Percentiles rank a stretch among this genome's conserved stretches.
These are phyloP conservation scores for Campylomormyrus numenius DNA, from an alignment of 2,113 vertebrate species.

Conservation along the genomic window DNA sequence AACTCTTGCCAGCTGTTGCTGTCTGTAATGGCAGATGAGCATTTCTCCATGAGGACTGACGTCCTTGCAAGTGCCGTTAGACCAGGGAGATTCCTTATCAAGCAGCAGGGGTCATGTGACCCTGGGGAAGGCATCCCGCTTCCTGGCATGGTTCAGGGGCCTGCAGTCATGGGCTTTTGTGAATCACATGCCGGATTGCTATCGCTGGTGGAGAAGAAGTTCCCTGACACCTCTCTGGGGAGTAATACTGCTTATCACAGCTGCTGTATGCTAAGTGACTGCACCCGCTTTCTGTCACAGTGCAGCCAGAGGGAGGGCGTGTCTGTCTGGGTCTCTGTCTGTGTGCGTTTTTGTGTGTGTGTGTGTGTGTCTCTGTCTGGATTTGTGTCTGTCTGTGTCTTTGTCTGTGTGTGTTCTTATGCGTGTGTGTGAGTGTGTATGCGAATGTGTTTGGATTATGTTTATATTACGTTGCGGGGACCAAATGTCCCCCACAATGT, in stretches of 20 bases:
- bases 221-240: neutral
- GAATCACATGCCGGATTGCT: neutral
- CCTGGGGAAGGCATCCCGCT: neutral
- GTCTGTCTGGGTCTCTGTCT: neutral
- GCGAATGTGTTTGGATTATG: neutral
- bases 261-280: slow-evolving; percentile 9
- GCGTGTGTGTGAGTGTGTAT: neutral
- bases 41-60: neutral
- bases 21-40: neutral
- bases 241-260: slow-evolving; percentile 17
- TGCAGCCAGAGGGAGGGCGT: neutral
- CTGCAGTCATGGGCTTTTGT: neutral
- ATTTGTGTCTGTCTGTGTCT: neutral
- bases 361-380: neutral
- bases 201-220: neutral
- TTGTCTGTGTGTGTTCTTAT: neutral
- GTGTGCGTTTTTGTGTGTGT: neutral
- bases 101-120: neutral
- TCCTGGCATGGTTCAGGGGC: neutral
- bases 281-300: slow-evolving; percentile 2
- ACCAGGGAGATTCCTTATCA: neutral
- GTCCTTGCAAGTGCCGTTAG: neutral
- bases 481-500: too few species aligned
- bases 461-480: too few species aligned
- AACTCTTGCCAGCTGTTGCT: neutral